Base-by-base conservation (phyloP, 1,140 invertebrate genomes). In the Drosophila lini region DNA sequence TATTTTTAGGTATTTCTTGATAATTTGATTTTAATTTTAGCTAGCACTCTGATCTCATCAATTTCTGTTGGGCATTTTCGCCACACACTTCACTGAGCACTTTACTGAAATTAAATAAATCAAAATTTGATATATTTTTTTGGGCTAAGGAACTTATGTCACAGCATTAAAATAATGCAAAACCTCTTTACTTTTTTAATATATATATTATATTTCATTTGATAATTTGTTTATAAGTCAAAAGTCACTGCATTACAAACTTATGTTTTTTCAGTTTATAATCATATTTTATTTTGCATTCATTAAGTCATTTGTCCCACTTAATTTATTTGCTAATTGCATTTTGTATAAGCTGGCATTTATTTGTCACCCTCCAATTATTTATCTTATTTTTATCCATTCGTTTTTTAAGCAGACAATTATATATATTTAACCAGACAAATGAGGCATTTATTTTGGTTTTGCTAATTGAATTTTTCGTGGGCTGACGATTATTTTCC, bases 81-180 rank as follows among this genome's bases (percentile, higher is more conserved):
- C 32, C 25, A 36, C n/a, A 25, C n/a, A 32, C 22, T 28, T 41
- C 11, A 34, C 42, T 22, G 19, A 6, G 5, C 22, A 71, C 38
- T 73, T 60, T 53, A 53, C 65, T 70, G 65, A 13, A 73, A 73
- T 40, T 47, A 41, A 34, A n/a, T 19, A 19, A 34, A 53, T 28
- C 1, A 6, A 3, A 38, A 38, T 36, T 19, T 6, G 9, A 0
- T 25, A 6, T 11, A 34, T 22, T 36, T 36, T 53, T 15, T 22
- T 34, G 4, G 9, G n/a, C 0, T 16, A 7, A 11, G 0, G 3
- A 32, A 32, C 3, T 32, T 31, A 16, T 50, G 25, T 16, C 47
- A 16, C 48, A 19, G 3, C 6, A 47, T 2, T 13, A 11, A 7
- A 50, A 50, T 31, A 16, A 25, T 16, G 8, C 8, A 28, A 28